Conservation (phyloP, 2,797 vertebrate species). For the Liparis tanakae region DNA sequence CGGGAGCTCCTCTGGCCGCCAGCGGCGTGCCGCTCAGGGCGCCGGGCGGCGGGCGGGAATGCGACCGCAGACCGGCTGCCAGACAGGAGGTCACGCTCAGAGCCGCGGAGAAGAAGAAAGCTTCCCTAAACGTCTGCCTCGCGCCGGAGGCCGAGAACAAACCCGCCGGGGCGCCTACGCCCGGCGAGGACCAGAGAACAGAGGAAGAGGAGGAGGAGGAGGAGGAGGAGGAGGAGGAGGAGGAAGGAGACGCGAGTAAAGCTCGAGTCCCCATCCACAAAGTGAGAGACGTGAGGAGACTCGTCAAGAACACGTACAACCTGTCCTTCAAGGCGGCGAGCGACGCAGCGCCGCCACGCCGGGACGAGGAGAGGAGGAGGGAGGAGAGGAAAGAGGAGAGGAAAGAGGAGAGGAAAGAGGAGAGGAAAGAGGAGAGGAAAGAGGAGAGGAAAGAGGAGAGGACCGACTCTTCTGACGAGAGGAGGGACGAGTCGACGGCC, state of each 20-base stretch:
- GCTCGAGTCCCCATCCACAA: slow-evolving; percentile 82
- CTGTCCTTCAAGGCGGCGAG: slow-evolving; percentile 83
- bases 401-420: slow-evolving; percentile 24
- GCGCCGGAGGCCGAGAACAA: slow-evolving; percentile 73
- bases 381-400: slow-evolving; percentile 18
- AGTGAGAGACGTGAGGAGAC: slow-evolving; percentile 90
- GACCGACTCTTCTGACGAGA: too few species aligned
- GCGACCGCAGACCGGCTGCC: slow-evolving; percentile 26
- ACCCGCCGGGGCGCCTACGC: too few species aligned
- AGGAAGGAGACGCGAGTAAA: slow-evolving; percentile 60
- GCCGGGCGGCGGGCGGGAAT: slow-evolving; percentile 73
- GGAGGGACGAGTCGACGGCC: slow-evolving; percentile 5
- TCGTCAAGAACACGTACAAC: slow-evolving; percentile 91
- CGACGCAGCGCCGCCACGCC: slow-evolving; percentile 38
- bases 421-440: too few species aligned
- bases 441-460: too few species aligned
- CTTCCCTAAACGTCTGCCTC: slow-evolving; percentile 67
- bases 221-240: slow-evolving; percentile 47
- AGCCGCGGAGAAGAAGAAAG: slow-evolving; percentile 76
- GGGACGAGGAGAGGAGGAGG: slow-evolving; percentile 22
- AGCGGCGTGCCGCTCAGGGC: slow-evolving; percentile 48
- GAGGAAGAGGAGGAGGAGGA: slow-evolving; percentile 54
- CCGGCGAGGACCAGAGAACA: slow-evolving; percentile 46
- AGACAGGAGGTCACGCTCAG: slow-evolving; percentile 77
- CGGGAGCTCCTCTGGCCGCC: slow-evolving; percentile 55